Evolutionary conservation across 2,888 invertebrate species (phyloP), one percentile per base, ranked within the genome.

Genomic region (Lasioglossum oenotherae): DNA sequence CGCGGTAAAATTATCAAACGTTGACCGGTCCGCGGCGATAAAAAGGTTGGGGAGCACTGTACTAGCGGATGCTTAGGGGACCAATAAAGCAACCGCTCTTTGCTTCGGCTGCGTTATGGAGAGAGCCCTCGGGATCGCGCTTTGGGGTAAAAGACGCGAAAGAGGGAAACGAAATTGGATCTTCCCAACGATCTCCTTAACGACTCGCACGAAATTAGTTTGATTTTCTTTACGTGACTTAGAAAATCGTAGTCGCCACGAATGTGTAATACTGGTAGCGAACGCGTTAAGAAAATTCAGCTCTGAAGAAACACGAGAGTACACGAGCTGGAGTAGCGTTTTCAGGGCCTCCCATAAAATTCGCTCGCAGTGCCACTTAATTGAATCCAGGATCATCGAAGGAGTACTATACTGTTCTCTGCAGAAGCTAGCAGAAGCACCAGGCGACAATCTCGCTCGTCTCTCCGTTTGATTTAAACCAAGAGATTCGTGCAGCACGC

Each of bases 401-500:
- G 49, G 49, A 49, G 49, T 49, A 8, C 19, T 16, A 16, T 16
- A 23, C 53, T 8, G 53, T 23, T 49, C 49, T 23, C 8, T 6
- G 23, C 53, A 53, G 53, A 23, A 60, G 60, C 60, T 27, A 14
- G 60, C 60, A 60, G 60, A n/a, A 14, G 8, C 60, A 60, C 27
- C n/a, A 14, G 60, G n/a, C n/a, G 60, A 60, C 60, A 60, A 64
- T 64, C 64, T 64, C 31, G 64, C 14, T 64, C 49, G 64, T 64
- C 31, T 64, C 6, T 3, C 53, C 23, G 38, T 38, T 35, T 23
- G 69, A 69, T 38, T 69, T 19, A 10, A 38, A 69, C 8, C 69
- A 4, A 23, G 57, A 38, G 44, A 35, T 77, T 79, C 78, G 84
- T 87, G 87, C 73, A 27, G 78, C 84, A 84, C 87, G 87, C 80